Percentiles rank a stretch among this genome's conserved stretches.
Evolutionary conservation across 2,113 vertebrate genomes (phyloP).

Genomic region (Mus spicilegus): DNA sequence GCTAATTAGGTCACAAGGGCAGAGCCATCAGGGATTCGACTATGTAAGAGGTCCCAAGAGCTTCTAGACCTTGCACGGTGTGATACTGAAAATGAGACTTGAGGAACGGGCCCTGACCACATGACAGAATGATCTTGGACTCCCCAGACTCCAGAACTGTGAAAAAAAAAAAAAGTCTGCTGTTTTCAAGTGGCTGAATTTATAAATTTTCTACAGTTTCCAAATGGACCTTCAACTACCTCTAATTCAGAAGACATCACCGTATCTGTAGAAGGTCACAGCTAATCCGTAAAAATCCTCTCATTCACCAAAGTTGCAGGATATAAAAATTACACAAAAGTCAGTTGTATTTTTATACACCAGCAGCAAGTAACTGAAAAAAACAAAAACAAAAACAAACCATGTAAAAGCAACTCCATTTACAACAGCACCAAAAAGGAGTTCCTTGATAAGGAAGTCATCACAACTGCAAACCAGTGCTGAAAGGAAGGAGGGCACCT

Average conservation of each 20-base stretch:
- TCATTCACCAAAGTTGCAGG: neutral
- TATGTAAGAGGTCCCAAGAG: neutral
- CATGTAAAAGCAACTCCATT: neutral
- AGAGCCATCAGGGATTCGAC: neutral
- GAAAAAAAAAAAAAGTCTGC: neutral
- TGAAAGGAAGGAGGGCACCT: neutral
- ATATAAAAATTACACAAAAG: neutral
- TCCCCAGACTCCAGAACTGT: neutral
- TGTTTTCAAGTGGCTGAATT: neutral
- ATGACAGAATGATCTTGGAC: neutral
- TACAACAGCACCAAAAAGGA: neutral
- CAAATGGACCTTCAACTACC: neutral
- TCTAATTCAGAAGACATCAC: neutral
- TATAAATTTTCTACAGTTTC: neutral
- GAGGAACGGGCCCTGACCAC: neutral
- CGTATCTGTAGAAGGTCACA: neutral
- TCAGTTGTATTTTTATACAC: neutral
- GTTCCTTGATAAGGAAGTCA: neutral
- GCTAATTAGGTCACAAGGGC: neutral
- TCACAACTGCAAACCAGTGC: too few species aligned
- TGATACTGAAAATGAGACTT: neutral
- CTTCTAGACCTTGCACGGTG: neutral
- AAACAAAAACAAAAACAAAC: neutral
- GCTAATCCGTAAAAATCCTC: neutral
- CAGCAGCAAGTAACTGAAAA: neutral